Base-by-base conservation (phyloP, 1,140 invertebrate species). In the Drosophila bipectinata region DNA sequence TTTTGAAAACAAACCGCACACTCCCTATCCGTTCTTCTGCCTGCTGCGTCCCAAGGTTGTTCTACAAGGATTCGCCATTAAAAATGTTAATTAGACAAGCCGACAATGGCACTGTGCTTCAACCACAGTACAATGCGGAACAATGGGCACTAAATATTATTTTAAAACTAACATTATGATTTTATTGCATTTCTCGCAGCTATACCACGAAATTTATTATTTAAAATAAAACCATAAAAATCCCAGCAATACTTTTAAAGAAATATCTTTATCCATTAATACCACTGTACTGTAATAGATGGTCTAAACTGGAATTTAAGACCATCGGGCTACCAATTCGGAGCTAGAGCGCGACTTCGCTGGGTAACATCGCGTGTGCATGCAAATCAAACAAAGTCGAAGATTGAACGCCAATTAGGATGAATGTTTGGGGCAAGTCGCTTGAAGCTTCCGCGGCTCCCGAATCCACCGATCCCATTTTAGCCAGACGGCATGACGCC, bases 381-480 rank as follows among this genome's bases (percentile, higher is more conserved):
- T 87, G 83, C 83, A 87, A 87, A 87, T 87, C 75, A 83, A 75
- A 66, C 62, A 67, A 72, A 53, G 75, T 60, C 79, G 69, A 71
- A 82, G 81, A 87, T 87, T 83, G 83, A 87, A 83, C 83, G 72
- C 83, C 83, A 87, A 87, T 87, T 87, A 88, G 83, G 83, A 88
- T 88, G 71, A 88, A 87, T 87, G 83, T 87, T 87, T 77, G 76
- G 82, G 82, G 77, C 79, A 74, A 59, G 75, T 59, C 74, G 62
- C 74, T 69, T 61, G 30, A 6, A 32, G 49, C 51, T 49, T 41
- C 57, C 24, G 14, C 71, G 69, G 72, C 60, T 60, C 47, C 69
- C 28, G 51, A 28, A 24, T 77, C 63, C 55, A 74, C 67, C 49
- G 32, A 39, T 73, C 63, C 58, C 71, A 67, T 72, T 44, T 21